A percentile compares a stretch with the other conserved stretches of the same genome.
phyloP scores from a whole-genome alignment of 2,888 invertebrate species.

The Entomobrya proxima region DNA sequence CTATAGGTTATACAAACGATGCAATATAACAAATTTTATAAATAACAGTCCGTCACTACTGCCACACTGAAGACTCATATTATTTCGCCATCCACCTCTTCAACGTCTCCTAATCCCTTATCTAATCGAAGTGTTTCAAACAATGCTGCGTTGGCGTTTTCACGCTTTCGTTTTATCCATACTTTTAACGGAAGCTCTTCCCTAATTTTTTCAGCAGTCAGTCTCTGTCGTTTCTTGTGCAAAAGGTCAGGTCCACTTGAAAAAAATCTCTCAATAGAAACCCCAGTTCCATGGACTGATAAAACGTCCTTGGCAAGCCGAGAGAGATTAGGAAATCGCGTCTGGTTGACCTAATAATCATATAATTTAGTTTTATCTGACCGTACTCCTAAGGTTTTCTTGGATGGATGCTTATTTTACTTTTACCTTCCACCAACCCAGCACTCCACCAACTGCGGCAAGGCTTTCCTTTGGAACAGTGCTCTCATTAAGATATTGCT shows the following conservation, averaged over 20 bases:
- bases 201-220: not conserved
- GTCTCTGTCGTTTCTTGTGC: not conserved
- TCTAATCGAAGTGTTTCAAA: not conserved
- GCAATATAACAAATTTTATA: no score
- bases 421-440: constrained; percentile 30
- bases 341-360: not conserved
- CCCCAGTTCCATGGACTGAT: not conserved
- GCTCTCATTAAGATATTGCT: not conserved
- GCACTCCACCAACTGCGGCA: not conserved
- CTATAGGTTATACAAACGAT: no score
- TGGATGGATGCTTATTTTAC: no score
- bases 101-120: not conserved
- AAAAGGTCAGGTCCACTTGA: constrained; percentile 1
- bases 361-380: not conserved
- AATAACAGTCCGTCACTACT: no score
- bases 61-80: no score
- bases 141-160: not conserved
- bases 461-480: not conserved
- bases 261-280: not conserved
- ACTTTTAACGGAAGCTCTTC: not conserved
- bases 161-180: not conserved
- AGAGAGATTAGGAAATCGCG: not conserved
- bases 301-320: not conserved
- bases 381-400: no score
- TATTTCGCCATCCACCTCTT: no score